These are phyloP conservation scores for Celastrina argiolus DNA, from an alignment of 2,888 invertebrate species.

Conservation along the genomic window DNA sequence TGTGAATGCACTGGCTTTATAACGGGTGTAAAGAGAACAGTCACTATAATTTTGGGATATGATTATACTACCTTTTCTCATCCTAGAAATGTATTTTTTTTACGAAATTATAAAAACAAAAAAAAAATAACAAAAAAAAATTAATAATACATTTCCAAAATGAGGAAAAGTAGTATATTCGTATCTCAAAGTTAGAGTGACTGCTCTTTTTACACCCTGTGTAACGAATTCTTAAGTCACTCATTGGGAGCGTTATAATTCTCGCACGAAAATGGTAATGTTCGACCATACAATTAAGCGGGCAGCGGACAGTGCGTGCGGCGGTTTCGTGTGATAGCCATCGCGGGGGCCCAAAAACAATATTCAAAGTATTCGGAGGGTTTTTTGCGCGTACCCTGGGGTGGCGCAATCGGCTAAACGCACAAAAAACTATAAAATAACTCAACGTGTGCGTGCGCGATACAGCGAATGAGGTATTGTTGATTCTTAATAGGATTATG, in stretches of 20 bases:
- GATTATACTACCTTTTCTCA: too few species aligned
- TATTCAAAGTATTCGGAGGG: slow-evolving; percentile 74
- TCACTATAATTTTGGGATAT: too few species aligned
- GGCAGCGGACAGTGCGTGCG: slow-evolving; percentile 76
- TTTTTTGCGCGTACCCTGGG: slow-evolving; percentile 76
- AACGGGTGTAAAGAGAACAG: too few species aligned
- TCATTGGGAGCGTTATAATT: slow-evolving; percentile 6
- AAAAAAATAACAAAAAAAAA: too few species aligned
- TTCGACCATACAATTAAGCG: slow-evolving; percentile 66
- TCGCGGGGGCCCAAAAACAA: slow-evolving; percentile 65
- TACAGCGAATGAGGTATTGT: slow-evolving; percentile 56
- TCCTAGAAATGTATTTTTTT: too few species aligned
- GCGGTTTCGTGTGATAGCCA: slow-evolving; percentile 77
- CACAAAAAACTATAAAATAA: slow-evolving; percentile 77
- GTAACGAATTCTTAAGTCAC: not conserved
- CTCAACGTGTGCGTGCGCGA: slow-evolving; percentile 70
- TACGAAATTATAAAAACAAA: too few species aligned
- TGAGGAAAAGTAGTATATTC: too few species aligned
- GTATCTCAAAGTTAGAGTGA: too few species aligned
- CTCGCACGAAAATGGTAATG: slow-evolving; percentile 24
- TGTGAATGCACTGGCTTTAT: not conserved
- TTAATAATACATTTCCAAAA: too few species aligned
- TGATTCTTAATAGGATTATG: slow-evolving; percentile 36
- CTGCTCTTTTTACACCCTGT: too few species aligned
- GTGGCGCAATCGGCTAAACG: slow-evolving; percentile 73